These are phyloP conservation scores for Lepisosteus osseus DNA, from an alignment of 2,113 vertebrate species.

Conservation along the genomic window DNA sequence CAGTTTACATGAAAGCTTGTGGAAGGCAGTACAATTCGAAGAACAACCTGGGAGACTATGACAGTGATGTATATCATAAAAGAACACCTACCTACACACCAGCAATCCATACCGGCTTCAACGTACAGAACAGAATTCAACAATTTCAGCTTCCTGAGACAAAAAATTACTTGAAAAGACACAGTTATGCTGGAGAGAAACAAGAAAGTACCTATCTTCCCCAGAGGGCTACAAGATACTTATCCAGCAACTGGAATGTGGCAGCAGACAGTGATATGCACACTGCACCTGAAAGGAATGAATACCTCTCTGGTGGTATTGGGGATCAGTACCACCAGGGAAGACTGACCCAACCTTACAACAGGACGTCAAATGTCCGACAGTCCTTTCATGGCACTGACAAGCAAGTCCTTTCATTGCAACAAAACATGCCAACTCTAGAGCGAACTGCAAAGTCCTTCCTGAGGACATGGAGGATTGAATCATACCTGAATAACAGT, in stretches of 20 bases:
- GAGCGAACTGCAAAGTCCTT: constrained; percentile 85
- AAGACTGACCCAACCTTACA: constrained; percentile 46
- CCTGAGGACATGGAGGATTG: constrained; percentile 84
- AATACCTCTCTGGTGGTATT: constrained; percentile 53
- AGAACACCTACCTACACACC: constrained; percentile 55
- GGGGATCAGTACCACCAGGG: constrained; percentile 65
- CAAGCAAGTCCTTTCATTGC: constrained; percentile 71
- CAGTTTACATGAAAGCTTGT: constrained; percentile 69
- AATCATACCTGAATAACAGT: constrained; percentile 82
- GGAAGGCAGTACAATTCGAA: constrained; percentile 59
- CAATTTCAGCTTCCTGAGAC: constrained; percentile 65
- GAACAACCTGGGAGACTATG: constrained; percentile 36
- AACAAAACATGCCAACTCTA: constrained; percentile 82
- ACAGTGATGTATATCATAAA: constrained; percentile 58
- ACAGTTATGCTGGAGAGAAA: constrained; percentile 91
- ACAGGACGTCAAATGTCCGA: constrained; percentile 72
- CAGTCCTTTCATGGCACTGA: constrained; percentile 83
- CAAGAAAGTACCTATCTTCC: constrained; percentile 67
- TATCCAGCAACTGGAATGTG: constrained; percentile 74
- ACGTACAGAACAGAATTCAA: constrained; percentile 57
- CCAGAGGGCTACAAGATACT: constrained; percentile 53
- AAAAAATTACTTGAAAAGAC: constrained; percentile 80
- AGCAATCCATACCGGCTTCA: constrained; percentile 57
- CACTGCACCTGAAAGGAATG: constrained; percentile 57
- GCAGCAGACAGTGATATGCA: constrained; percentile 67